phyloP scores from a whole-genome alignment of 1,140 invertebrate species.

The Drosophila prosaltans region DNA sequence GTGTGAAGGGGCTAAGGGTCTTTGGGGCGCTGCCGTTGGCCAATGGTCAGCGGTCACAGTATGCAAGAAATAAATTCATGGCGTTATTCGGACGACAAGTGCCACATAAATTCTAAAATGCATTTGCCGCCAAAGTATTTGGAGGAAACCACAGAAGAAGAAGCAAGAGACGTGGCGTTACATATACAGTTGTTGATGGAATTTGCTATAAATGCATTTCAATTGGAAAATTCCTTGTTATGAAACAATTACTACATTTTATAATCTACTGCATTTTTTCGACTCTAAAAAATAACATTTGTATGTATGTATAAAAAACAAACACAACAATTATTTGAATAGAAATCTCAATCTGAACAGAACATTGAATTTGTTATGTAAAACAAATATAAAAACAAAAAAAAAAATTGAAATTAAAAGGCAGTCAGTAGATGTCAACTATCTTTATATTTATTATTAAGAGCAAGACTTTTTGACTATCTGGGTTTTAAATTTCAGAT shows the following conservation, averaged over 20 bases:
- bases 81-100: conserved; percentile 74
- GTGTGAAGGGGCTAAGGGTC: not conserved
- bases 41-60: conserved; percentile 44
- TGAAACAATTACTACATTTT: conserved; percentile 37
- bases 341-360: too few species aligned
- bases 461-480: too few species aligned
- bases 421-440: too few species aligned
- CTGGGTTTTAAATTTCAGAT: too few species aligned
- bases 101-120: conserved; percentile 79
- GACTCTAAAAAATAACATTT: too few species aligned
- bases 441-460: too few species aligned
- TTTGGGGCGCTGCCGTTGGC: conserved; percentile 40
- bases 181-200: not conserved
- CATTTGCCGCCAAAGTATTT: conserved; percentile 48
- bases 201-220: conserved; percentile 46
- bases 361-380: too few species aligned
- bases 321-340: too few species aligned
- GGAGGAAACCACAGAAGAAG: not conserved
- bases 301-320: too few species aligned
- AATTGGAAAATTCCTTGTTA: conserved; percentile 56
- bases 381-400: too few species aligned
- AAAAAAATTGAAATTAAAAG: too few species aligned
- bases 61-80: conserved; percentile 75
- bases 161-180: conserved; percentile 18
- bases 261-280: not conserved